phyloP scores from a whole-genome alignment of 2,113 vertebrate genomes.

The Tyto alba region DNA sequence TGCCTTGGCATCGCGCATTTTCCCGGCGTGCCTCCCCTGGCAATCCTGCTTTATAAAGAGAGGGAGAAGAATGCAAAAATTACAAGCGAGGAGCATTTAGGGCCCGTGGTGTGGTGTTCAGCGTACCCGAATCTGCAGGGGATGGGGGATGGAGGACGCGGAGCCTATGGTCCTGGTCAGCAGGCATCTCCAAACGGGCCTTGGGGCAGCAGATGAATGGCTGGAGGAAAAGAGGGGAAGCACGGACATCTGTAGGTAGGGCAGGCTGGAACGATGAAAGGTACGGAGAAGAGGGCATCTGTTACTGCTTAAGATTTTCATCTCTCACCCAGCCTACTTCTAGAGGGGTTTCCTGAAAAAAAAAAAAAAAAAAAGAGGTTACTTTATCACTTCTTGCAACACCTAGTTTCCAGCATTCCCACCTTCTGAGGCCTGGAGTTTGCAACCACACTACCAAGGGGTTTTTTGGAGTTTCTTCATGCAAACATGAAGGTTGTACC shows the following conservation, averaged over 20 bases:
- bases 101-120: background rate
- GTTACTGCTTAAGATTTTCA: background rate
- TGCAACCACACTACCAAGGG: background rate
- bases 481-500: background rate
- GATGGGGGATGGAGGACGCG: background rate
- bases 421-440: background rate
- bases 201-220: background rate
- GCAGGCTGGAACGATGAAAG: background rate
- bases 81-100: background rate
- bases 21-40: background rate
- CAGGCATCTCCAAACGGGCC: background rate
- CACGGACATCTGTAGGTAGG: background rate
- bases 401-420: background rate
- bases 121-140: background rate
- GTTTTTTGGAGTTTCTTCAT: background rate
- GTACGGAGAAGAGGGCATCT: background rate
- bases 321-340: background rate
- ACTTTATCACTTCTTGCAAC: background rate
- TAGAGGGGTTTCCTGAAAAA: background rate
- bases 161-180: background rate
- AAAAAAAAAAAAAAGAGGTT: background rate
- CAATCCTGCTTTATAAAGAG: slow-evolving; percentile 53
- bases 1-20: background rate
- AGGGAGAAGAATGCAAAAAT: background rate
- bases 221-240: background rate